A percentile compares a stretch with the other conserved stretches of the same genome.
Evolutionary conservation across 2,797 vertebrate genomes (phyloP).

Genomic region (Nyctibius grandis): DNA sequence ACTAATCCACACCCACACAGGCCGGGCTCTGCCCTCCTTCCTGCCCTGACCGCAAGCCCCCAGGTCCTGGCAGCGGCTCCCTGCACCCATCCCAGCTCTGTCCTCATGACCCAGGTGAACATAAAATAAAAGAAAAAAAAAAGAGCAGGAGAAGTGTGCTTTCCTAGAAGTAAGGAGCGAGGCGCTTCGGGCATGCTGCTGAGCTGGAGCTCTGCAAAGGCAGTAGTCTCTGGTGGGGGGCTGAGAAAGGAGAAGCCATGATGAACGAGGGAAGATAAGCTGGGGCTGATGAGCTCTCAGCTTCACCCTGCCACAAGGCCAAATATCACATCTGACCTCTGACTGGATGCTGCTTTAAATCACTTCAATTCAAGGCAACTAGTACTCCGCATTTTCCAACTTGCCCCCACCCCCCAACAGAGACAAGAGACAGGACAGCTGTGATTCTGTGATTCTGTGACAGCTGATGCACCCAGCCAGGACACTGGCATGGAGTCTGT

Average conservation of each 20-base stretch:
- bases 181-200: accelerated
- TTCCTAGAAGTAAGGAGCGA: background rate
- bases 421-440: background rate
- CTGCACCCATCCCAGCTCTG: background rate
- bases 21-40: background rate
- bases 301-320: background rate
- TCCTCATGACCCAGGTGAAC: background rate
- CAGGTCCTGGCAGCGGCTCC: accelerated
- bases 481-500: background rate
- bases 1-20: accelerated
- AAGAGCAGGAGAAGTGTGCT: background rate
- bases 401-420: no score
- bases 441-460: no score
- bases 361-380: background rate
- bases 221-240: accelerated
- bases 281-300: background rate
- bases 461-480: background rate
- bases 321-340: background rate
- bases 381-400: background rate
- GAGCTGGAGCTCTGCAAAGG: background rate
- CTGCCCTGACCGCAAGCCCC: accelerated
- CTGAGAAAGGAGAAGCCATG: background rate
- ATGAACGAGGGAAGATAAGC: background rate
- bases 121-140: background rate
- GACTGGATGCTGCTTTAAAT: background rate